Evolutionary conservation across 2,113 vertebrate species (phyloP), one percentile per base, ranked within the genome.

Genomic region (Lates calcarifer): DNA sequence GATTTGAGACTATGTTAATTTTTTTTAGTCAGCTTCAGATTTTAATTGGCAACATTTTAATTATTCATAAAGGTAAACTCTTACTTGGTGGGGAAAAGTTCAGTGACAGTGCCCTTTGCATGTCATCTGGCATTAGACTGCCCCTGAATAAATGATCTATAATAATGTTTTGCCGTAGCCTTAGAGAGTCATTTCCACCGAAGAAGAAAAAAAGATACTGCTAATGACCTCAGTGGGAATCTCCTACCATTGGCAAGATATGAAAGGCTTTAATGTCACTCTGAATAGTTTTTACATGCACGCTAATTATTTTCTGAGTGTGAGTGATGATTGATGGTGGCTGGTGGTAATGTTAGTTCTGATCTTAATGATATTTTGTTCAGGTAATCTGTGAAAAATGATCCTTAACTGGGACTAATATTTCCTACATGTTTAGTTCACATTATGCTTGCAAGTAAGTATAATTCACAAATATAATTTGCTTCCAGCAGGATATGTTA

Each of bases 51-150:
- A 74, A 53, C 60, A 81, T 81, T 83, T 87, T 56, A 91, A 87
- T 89, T 79, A 92, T 89, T 84, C 74, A 88, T 85, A 47, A 89
- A 76, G 72, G 75, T 83, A 82, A 88, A 83, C 66, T 67, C 63
- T 63, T 87, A 81, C 58, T 84, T 41, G 29, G 56, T 22, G 62
- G 65, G 58, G 43, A 82, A 80, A 71, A 66, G 51, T 85, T 72
- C 79, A 71, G 56, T 56, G 67, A 41, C 18, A 53, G 47, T 85
- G 87, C 67, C 77, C 73, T 87, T 74, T 79, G 43, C 51, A 39
- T 81, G 66, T 67, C 64, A 81, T 64, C 51, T 60, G 49, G 29
- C 60, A 70, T 66, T 61, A 74, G 43, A 65, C 28, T 53, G 60
- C 29, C 22, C 10, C 45, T 31, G 77, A 61, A 84, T 87, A 81